phyloP scores from a whole-genome alignment of 2,797 vertebrate species.

The Microhierax caerulescens region DNA sequence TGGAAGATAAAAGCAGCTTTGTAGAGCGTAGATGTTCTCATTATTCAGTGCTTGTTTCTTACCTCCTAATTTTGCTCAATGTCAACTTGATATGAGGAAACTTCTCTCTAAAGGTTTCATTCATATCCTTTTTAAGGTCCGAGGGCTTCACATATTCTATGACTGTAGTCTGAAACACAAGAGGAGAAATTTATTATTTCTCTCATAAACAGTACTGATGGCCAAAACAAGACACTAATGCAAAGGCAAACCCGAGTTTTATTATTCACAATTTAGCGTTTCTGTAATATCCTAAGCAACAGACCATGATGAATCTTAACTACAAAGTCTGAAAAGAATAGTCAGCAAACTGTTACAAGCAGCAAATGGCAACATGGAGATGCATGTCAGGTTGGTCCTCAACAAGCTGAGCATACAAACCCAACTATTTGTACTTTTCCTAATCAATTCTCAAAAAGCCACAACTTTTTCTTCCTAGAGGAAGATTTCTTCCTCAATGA shows the following conservation, averaged over 20 bases:
- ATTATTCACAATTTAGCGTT: not conserved
- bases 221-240: not conserved
- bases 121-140: constrained; percentile 99
- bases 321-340: not conserved
- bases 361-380: not conserved
- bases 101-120: constrained; percentile 94
- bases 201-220: not conserved
- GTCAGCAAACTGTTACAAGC: not conserved
- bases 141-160: constrained; percentile 97
- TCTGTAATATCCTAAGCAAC: not conserved
- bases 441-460: not conserved
- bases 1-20: not conserved
- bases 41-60: not conserved
- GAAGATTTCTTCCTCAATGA: not conserved
- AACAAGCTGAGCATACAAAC: not conserved
- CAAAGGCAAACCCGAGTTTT: not conserved
- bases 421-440: not conserved
- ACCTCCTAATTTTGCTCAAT: constrained; percentile 97
- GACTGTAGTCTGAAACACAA: constrained; percentile 87
- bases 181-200: not conserved
- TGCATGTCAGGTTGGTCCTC: rapidly evolving
- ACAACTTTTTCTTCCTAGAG: not conserved
- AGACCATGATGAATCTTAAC: not conserved
- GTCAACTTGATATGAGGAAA: constrained; percentile 96
- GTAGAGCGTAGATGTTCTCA: not conserved